Base-by-base conservation (phyloP, 2,113 vertebrate genomes). In the Oreochromis spilurus region DNA sequence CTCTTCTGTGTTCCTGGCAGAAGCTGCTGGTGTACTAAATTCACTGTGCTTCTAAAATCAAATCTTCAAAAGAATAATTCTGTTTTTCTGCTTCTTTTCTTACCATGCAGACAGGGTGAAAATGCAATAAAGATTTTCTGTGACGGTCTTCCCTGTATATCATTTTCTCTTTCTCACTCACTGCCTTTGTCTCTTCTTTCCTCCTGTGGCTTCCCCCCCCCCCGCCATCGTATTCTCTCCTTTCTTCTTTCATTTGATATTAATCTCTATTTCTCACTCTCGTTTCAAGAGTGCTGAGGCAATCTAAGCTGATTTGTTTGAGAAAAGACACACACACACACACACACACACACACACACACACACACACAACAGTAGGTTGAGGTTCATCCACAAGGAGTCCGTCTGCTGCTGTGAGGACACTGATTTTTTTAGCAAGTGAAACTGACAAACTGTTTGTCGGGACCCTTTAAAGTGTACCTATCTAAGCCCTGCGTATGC, bases 1-100 rank as follows among this genome's bases (percentile, higher is more conserved):
- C 34, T 84, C 60, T 12, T 78, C 17, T 85, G 55, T 60, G 55
- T 62, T 70, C 40, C 34, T 65, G 26, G 45, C 45, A 34, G 75
- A 86, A n/a, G 16, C 80, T 54, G 67, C 65, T 83, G 72, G 11
- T 45, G 53, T 5, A 67, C 80, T 79, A 48, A 89, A 84, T 91
- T 81, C 78, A 86, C 91, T 87, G 58, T 80, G 79, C 87, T 34
- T 83, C 82, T 58, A 86, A 93, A 93, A 90, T 89, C 82, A 90
- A 91, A 87, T 93, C 88, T 91, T 75, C 38, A 5, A 65, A 83
- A 84, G 62, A 91, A 87, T 53, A 84, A 84, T 24, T 60, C 24
- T 57, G 21, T 78, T 60, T 60, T 62, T 81, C 70, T 67, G 45
- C 45, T 40, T 77, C 54, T 60, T 77, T 81, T 78, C 34, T 40